Base-by-base conservation (phyloP, 2,797 vertebrate species). In the Trachops cirrhosus region DNA sequence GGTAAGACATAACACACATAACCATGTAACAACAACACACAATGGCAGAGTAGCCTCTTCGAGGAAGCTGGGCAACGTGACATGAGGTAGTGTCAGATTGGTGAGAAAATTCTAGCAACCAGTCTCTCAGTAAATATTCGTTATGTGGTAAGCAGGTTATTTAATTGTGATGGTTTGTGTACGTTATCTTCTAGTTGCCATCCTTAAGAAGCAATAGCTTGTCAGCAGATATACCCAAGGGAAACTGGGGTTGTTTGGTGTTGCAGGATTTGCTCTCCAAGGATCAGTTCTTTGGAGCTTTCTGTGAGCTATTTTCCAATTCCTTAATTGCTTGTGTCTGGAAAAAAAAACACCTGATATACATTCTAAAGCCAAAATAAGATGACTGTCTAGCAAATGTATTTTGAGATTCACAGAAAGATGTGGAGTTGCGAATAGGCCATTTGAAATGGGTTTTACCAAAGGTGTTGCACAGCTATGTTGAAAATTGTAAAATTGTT, bases 301-400 rank as follows among this genome's bases (percentile, higher is more conserved):
- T 98, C 96, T 89, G 94, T 97, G 96, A 98, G 97, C 98, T 98
- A 98, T 98, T 99, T 98, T 98, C 98, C 97, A 98, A 67, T 98
- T 96, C 96, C 98, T 97, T 99, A 99, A 99, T 99, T 99, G 98
- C 98, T 98, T 98, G 94, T 98, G 98, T 98, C 98, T 98, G 97
- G 97, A 12, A 74, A 71, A 92, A 92, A 92, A 97, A 98, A 97
- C 93, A 98, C 97, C 98, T 98, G 98, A 98, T 98, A 96, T 97
- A 98, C 84, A 91, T 92, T 97, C 80, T 79, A 94, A 98, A 95
- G 95, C 98, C 98, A 98, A 99, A 99, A 98, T 98, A 98, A 98
- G 93, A 93, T 97, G 92, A 80, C 91, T 98, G 75, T 97, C 96
- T 98, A 98, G 96, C 98, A 98, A 98, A 98, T 98, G 75, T 98